These are phyloP conservation scores for Gastrophryne carolinensis DNA, from an alignment of 2,797 vertebrate species.

Conservation along the genomic window DNA sequence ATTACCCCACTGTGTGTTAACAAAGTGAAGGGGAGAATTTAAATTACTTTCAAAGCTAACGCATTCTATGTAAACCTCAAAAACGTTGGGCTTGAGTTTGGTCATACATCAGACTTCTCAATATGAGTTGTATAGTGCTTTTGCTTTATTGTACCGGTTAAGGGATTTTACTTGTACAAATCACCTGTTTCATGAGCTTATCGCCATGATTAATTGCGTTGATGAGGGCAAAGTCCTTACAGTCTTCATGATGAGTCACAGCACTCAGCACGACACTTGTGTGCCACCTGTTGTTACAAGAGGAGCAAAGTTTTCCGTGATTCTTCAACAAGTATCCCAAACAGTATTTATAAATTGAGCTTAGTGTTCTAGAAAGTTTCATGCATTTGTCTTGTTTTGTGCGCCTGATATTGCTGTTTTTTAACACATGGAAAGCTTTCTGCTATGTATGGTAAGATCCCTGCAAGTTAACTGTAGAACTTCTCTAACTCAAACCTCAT, in stretches of 20 bases:
- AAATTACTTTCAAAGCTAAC: no score
- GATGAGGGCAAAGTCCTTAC: not conserved
- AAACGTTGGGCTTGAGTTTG: no score
- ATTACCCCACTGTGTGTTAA: no score
- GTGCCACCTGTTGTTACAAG: conserved; percentile 29
- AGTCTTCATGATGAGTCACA: conserved; percentile 1
- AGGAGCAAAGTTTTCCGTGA: not conserved
- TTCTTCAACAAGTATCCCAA: not conserved
- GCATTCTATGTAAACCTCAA: no score
- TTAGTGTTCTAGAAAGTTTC: not conserved
- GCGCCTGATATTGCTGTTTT: not conserved
- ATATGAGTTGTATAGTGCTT: no score
- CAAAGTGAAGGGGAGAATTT: no score
- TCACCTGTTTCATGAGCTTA: conserved; percentile 40
- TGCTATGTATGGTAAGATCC: no score
- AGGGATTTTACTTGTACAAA: not conserved
- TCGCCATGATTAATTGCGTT: not conserved
- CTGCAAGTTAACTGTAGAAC: no score
- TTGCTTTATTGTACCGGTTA: not conserved
- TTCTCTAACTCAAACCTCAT: no score
- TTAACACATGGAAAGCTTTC: no score
- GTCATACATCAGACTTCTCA: no score
- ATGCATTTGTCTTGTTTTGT: not conserved
- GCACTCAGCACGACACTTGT: conserved; percentile 18
- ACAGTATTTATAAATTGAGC: not conserved